These are phyloP conservation scores for Otocyon megalotis DNA, from an alignment of 2,113 vertebrate species.

Conservation along the genomic window DNA sequence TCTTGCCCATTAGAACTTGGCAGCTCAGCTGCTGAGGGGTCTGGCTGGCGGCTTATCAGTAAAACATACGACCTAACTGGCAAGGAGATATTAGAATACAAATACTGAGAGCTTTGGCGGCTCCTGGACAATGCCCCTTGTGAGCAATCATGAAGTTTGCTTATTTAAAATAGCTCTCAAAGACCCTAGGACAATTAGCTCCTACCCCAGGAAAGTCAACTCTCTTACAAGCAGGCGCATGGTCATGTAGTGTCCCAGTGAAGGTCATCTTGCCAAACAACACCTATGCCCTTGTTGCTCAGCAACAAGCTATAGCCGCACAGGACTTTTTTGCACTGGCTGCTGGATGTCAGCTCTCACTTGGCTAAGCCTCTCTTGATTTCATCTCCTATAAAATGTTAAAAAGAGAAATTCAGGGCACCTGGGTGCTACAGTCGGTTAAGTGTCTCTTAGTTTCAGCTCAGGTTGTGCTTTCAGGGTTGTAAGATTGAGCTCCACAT, in stretches of 20 bases:
- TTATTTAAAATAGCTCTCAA: background rate
- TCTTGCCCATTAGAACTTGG: background rate
- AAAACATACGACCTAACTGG: background rate
- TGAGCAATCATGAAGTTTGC: background rate
- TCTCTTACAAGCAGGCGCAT: background rate
- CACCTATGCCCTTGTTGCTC: background rate
- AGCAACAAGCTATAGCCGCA: background rate
- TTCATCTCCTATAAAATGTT: background rate
- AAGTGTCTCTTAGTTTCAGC: background rate
- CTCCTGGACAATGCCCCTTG: background rate
- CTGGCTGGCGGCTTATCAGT: background rate
- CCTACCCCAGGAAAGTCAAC: background rate
- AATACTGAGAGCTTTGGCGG: background rate
- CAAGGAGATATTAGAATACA: background rate
- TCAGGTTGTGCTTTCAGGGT: background rate
- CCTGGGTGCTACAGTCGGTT: background rate
- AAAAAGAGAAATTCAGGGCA: background rate
- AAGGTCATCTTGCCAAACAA: background rate
- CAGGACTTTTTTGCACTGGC: background rate
- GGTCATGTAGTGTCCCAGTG: background rate
- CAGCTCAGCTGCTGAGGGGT: background rate
- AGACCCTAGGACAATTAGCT: background rate
- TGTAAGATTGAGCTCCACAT: fast-evolving
- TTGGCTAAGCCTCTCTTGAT: background rate
- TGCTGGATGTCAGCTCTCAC: background rate